Percentiles rank a stretch among this genome's conserved stretches.
Evolutionary conservation across 2,888 invertebrate genomes (phyloP).

Genomic region (Rhingia campestris): DNA sequence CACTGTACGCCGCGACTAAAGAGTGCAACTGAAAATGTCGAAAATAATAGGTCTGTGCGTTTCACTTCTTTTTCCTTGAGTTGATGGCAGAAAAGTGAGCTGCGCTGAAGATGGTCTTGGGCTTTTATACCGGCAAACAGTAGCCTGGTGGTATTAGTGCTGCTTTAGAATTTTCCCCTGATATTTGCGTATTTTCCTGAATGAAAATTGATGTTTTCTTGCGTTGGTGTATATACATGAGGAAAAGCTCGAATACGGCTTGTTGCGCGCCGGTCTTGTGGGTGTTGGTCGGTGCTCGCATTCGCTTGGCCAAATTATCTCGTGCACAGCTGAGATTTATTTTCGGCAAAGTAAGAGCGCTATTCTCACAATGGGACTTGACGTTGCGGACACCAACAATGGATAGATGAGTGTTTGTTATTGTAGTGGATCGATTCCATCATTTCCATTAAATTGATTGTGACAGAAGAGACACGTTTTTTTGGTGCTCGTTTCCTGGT

Average conservation of each 20-base stretch:
- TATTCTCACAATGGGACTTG: slow-evolving; percentile 33
- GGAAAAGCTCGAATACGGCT: slow-evolving; percentile 46
- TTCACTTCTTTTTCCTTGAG: slow-evolving; percentile 78
- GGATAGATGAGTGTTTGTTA: slow-evolving; percentile 1
- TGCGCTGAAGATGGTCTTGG: slow-evolving; percentile 58
- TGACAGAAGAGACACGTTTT: slow-evolving; percentile 2
- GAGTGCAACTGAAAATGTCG: slow-evolving; percentile 1
- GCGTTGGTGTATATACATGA: background rate
- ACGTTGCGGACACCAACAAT: background rate
- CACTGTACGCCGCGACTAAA: slow-evolving; percentile 23
- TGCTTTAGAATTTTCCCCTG: slow-evolving; percentile 61
- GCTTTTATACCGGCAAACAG: slow-evolving; percentile 54
- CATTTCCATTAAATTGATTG: slow-evolving; percentile 19
- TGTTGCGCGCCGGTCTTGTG: slow-evolving; percentile 35
- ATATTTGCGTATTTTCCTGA: slow-evolving; percentile 48
- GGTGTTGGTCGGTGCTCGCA: slow-evolving; percentile 27
- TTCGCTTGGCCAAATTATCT: slow-evolving; percentile 25
- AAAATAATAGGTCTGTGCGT: slow-evolving; percentile 21
- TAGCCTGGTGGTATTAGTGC: slow-evolving; percentile 1
- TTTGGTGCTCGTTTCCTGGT: background rate
- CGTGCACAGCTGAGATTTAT: slow-evolving; percentile 42
- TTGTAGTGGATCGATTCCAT: background rate
- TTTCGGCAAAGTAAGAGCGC: slow-evolving; percentile 45
- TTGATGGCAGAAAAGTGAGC: slow-evolving; percentile 82
- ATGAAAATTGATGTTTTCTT: slow-evolving; percentile 45